Conservation (phyloP, 2,888 invertebrate species). For the Trichogramma dendrolimi region DNA sequence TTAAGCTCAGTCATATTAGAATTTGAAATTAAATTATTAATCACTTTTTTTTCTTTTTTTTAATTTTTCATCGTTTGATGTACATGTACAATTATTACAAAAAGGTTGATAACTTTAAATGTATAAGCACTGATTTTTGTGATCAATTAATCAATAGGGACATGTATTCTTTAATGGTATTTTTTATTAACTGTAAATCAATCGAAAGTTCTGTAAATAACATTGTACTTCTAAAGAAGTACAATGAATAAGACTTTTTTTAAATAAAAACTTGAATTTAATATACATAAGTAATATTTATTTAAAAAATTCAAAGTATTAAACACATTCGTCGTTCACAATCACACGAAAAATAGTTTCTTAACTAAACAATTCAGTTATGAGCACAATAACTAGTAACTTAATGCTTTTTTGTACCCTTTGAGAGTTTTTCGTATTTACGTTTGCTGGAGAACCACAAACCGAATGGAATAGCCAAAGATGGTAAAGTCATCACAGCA, state of each 20-base stretch:
- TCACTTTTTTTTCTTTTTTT: too few relatives aligned
- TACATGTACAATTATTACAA: too few relatives aligned
- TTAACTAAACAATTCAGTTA: conserved; percentile 23
- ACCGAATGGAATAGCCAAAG: conserved; percentile 87
- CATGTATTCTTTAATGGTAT: too few relatives aligned
- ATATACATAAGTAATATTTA: conserved; percentile 45
- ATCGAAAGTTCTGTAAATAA: too few relatives aligned
- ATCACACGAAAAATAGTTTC: conserved; percentile 36
- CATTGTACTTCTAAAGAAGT: too few relatives aligned
- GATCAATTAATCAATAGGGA: too few relatives aligned
- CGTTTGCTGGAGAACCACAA: conserved; percentile 93
- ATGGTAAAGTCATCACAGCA: conserved; percentile 93
- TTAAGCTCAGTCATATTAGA: too few relatives aligned
- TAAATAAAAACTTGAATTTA: background rate
- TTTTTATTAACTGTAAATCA: too few relatives aligned
- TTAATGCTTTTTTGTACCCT: conserved; percentile 63
- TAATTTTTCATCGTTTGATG: too few relatives aligned
- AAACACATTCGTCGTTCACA: conserved; percentile 42
- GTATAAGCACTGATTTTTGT: too few relatives aligned
- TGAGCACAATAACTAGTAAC: conserved; percentile 16
- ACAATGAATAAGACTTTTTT: background rate
- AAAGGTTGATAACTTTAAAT: too few relatives aligned
- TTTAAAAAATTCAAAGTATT: conserved; percentile 43
- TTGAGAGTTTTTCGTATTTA: conserved; percentile 82
- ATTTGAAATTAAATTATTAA: too few relatives aligned